A percentile compares a stretch with the other conserved stretches of the same genome.
phyloP scores from a whole-genome alignment of 2,888 invertebrate species.

The Pantelozetes paolii region DNA sequence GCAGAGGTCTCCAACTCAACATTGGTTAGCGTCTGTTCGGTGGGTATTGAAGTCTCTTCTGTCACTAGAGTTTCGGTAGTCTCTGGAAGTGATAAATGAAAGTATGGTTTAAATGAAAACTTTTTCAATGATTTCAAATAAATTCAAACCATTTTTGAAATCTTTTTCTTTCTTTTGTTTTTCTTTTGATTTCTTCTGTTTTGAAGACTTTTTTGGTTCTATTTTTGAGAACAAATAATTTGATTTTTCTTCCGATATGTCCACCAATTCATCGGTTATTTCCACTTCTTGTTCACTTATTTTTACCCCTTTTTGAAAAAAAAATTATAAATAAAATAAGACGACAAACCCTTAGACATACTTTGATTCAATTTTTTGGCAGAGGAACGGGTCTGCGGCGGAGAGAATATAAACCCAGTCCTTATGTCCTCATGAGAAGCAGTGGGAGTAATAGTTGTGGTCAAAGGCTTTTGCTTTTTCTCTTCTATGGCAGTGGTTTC shows the following conservation, averaged over 20 bases:
- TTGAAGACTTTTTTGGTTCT: not conserved
- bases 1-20: no score
- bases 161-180: not conserved
- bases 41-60: not conserved
- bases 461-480: not conserved
- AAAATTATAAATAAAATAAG: not conserved
- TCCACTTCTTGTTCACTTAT: not conserved
- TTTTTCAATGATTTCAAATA: not conserved
- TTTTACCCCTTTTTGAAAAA: not conserved
- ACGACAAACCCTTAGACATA: not conserved
- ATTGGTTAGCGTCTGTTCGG: no score
- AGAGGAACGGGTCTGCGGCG: constrained; percentile 48
- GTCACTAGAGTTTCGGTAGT: not conserved
- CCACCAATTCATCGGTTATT: no score
- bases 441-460: not conserved
- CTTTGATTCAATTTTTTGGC: constrained; percentile 32
- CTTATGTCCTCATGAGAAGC: not conserved
- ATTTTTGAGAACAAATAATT: not conserved
- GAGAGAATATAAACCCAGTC: constrained; percentile 50
- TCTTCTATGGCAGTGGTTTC: constrained; percentile 1
- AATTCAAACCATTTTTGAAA: not conserved
- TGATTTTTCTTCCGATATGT: not conserved
- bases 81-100: not conserved
- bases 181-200: constrained; percentile 7
- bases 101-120: not conserved